Evolutionary conservation across 92 coral and sea anemone genomes (phyloP).

Genomic region (Micromussa lordhowensis): DNA sequence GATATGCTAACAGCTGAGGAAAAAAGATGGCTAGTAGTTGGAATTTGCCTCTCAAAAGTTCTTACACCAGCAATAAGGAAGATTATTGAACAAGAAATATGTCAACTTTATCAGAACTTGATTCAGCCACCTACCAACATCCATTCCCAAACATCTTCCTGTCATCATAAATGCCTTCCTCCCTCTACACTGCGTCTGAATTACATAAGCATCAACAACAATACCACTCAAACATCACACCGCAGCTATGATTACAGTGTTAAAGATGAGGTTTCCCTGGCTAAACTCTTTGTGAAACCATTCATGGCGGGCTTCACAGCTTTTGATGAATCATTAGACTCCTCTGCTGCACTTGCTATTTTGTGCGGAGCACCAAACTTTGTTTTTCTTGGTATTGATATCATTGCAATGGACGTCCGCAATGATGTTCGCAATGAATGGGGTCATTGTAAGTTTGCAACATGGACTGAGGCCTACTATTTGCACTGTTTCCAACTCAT

Average conservation of each 20-base stretch:
- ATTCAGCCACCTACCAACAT: conserved; percentile 31
- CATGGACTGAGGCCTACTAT: conserved; percentile 40
- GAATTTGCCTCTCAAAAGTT: conserved; percentile 53
- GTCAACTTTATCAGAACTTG: not conserved
- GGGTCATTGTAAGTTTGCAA: conserved; percentile 51
- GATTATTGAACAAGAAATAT: conserved; percentile 4
- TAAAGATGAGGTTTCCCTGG: conserved; percentile 41
- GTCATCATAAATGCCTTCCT: not conserved
- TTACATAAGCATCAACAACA: conserved; percentile 21
- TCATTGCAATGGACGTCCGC: conserved; percentile 26
- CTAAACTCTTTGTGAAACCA: conserved; percentile 47
- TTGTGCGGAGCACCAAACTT: conserved; percentile 47
- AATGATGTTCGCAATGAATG: conserved; percentile 48
- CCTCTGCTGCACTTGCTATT: conserved; percentile 41
- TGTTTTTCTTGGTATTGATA: conserved; percentile 2
- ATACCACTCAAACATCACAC: not conserved
- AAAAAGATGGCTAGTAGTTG: conserved; percentile 55
- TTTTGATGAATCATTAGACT: conserved; percentile 49
- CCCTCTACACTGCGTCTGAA: conserved; percentile 33
- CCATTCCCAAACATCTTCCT: conserved; percentile 33
- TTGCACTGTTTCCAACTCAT: conserved; percentile 2
- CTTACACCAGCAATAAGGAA: conserved; percentile 40
- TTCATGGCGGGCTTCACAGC: conserved; percentile 45
- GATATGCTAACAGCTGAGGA: conserved; percentile 39
- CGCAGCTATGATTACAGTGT: conserved; percentile 48